A percentile compares a stretch with the other conserved stretches of the same genome.
These are phyloP conservation scores for Macropodus opercularis DNA, from an alignment of 2,797 vertebrate genomes.

Conservation along the genomic window DNA sequence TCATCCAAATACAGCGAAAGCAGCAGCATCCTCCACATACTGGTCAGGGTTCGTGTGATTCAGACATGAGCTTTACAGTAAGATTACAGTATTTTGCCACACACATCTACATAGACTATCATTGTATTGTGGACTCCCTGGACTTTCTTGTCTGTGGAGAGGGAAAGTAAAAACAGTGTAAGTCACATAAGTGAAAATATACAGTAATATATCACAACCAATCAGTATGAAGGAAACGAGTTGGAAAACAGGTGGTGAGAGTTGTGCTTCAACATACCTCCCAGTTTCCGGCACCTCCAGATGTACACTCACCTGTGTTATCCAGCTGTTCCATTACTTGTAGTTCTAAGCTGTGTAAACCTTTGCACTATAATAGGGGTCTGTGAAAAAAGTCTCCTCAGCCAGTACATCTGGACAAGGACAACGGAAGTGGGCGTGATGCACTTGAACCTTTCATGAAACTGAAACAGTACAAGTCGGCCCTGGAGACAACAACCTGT, in stretches of 20 bases:
- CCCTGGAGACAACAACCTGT: neutral
- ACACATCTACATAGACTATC: too few species aligned
- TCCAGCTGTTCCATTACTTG: constrained; percentile 15
- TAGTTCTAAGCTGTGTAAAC: constrained; percentile 23
- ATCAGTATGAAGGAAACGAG: constrained; percentile 22
- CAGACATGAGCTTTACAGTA: neutral
- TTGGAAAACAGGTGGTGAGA: neutral
- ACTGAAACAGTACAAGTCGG: constrained; percentile 1
- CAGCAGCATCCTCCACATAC: neutral
- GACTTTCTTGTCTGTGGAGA: too few species aligned
- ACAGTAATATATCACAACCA: neutral
- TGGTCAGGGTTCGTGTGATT: too few species aligned
- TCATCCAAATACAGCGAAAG: neutral
- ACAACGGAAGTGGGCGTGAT: too few species aligned
- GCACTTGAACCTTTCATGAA: too few species aligned
- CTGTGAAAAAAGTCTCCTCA: neutral
- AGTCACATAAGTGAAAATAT: neutral
- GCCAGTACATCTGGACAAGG: constrained; percentile 12
- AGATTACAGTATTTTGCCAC: neutral
- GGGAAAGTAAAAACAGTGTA: neutral
- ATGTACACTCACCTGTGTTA: neutral
- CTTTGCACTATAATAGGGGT: constrained; percentile 54
- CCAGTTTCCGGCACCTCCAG: neutral
- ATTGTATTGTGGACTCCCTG: too few species aligned
- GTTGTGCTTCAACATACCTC: constrained; percentile 1